These are phyloP conservation scores for Apamea epomidion DNA, from an alignment of 2,888 invertebrate genomes.

Conservation along the genomic window DNA sequence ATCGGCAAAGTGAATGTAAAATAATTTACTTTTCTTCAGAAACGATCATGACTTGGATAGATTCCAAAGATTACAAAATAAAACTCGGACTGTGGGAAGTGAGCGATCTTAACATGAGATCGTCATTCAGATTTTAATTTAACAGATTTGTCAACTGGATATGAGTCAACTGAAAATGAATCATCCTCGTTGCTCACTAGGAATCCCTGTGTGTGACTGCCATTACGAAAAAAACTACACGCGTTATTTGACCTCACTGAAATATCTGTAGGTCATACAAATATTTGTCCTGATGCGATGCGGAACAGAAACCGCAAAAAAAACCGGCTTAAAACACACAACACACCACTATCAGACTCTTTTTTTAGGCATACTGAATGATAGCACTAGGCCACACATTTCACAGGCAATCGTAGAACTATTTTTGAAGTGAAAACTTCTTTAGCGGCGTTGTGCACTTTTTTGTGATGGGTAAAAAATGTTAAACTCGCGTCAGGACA, in stretches of 20 bases:
- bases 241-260: constrained; percentile 30
- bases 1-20: constrained; percentile 64
- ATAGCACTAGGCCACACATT: constrained; percentile 49
- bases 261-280: constrained; percentile 33
- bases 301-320: constrained; percentile 26
- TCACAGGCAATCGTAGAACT: not conserved
- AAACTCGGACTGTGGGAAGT: constrained; percentile 44
- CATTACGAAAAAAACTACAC: constrained; percentile 18
- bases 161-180: constrained; percentile 50
- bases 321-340: constrained; percentile 27
- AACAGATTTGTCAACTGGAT: constrained; percentile 42
- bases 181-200: constrained; percentile 46
- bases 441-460: too few relatives aligned
- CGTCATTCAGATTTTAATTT: constrained; percentile 46
- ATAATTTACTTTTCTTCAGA: constrained; percentile 47
- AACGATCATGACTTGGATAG: constrained; percentile 53
- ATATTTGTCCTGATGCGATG: constrained; percentile 40
- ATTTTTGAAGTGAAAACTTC: too few relatives aligned
- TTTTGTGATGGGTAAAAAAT: too few relatives aligned
- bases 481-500: too few relatives aligned
- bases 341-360: constrained; percentile 4
- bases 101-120: constrained; percentile 18
- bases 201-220: constrained; percentile 39
- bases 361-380: constrained; percentile 9
- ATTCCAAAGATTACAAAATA: constrained; percentile 59